phyloP scores from a whole-genome alignment of 2,888 invertebrate species.

The Cloeon dipterum region DNA sequence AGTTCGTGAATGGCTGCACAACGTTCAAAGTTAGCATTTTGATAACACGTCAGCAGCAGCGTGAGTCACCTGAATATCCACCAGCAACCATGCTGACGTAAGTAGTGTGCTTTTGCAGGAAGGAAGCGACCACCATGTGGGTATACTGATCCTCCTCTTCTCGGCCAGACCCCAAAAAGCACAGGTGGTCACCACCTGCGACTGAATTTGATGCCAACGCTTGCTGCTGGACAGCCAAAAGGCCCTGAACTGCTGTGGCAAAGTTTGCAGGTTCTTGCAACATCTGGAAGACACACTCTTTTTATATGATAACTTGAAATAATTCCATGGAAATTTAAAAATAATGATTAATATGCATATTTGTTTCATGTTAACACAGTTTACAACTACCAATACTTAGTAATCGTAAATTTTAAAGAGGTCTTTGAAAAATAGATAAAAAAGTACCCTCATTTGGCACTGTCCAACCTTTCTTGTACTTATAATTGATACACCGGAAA shows the following conservation, averaged over 20 bases:
- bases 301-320: no score
- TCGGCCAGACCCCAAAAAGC: slow-evolving; percentile 81
- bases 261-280: slow-evolving; percentile 90
- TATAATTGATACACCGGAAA: no score
- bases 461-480: no score
- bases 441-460: no score
- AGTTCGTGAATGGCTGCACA: slow-evolving; percentile 48
- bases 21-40: not conserved
- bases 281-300: slow-evolving; percentile 34
- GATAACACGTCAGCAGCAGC: not conserved
- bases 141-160: slow-evolving; percentile 89
- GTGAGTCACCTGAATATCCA: slow-evolving; percentile 42
- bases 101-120: slow-evolving; percentile 78
- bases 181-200: slow-evolving; percentile 71
- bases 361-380: no score
- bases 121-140: slow-evolving; percentile 94
- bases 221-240: slow-evolving; percentile 71
- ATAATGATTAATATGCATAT: no score
- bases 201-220: slow-evolving; percentile 66
- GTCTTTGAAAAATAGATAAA: no score
- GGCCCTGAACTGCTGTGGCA: slow-evolving; percentile 77
- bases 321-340: no score
- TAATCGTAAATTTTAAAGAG: no score
- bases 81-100: slow-evolving; percentile 83
- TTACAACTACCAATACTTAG: no score